Percentiles rank a stretch among this genome's conserved stretches.
Evolutionary conservation across 1,140 invertebrate species (phyloP).

Genomic region (Acromyrmex echinatior): DNA sequence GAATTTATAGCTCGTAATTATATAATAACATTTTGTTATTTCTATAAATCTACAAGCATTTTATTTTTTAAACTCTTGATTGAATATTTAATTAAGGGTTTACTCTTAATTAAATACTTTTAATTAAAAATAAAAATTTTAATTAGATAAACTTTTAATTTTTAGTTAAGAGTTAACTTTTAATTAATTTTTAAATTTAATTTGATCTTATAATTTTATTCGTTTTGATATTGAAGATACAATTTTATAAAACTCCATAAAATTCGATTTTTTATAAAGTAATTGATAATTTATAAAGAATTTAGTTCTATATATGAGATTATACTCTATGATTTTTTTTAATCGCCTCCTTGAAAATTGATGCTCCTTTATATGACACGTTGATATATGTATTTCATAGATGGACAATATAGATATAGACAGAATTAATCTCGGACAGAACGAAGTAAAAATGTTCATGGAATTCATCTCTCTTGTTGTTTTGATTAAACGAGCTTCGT

Average conservation of each 20-base stretch:
- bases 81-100: not conserved
- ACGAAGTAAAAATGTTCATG: conserved; percentile 32
- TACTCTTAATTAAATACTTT: too few species aligned
- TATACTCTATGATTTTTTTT: not conserved
- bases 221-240: not conserved
- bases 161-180: too few species aligned
- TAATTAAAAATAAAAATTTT: too few species aligned
- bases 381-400: conserved; percentile 10
- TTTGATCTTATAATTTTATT: not conserved
- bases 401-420: conserved; percentile 23
- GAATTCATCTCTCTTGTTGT: conserved; percentile 45
- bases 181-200: not conserved
- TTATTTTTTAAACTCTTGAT: not conserved
- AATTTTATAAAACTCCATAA: not conserved
- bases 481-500: conserved; percentile 55
- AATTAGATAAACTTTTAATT: too few species aligned
- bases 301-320: not conserved
- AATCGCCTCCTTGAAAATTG: not conserved
- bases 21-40: not conserved
- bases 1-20: not conserved
- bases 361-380: not conserved
- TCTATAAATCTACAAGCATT: not conserved
- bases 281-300: not conserved
- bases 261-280: not conserved
- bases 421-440: conserved; percentile 37